Evolutionary conservation across 2,888 invertebrate genomes (phyloP).

Genomic region (Aromia moschata): DNA sequence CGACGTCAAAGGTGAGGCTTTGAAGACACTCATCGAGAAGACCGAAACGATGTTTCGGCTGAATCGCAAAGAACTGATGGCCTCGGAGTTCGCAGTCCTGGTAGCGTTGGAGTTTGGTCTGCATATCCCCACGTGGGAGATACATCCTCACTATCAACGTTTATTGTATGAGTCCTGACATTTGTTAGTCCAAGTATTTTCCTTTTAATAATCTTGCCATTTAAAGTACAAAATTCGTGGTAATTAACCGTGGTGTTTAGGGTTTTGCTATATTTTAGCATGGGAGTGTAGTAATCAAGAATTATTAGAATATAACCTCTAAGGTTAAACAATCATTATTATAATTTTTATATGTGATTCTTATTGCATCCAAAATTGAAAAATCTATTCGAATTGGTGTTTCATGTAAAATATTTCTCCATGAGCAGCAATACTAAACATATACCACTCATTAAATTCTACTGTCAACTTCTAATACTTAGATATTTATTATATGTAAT

Average conservation of each 20-base stretch:
- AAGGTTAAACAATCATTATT: too few species aligned
- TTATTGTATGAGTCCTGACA: slow-evolving; percentile 89
- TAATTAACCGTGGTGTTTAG: not conserved
- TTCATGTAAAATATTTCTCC: too few species aligned
- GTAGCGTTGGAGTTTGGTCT: slow-evolving; percentile 95
- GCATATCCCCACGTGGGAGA: slow-evolving; percentile 90
- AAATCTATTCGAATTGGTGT: too few species aligned
- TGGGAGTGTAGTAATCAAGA: not conserved
- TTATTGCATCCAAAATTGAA: too few species aligned
- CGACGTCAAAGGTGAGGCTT: slow-evolving; percentile 90
- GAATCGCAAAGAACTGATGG: slow-evolving; percentile 88
- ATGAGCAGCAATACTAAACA: too few species aligned
- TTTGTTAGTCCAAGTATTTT: slow-evolving; percentile 24
- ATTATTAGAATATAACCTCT: too few species aligned
- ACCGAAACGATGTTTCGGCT: slow-evolving; percentile 90
- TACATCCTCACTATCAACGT: slow-evolving; percentile 95
- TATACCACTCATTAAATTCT: too few species aligned
- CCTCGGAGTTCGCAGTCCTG: slow-evolving; percentile 93
- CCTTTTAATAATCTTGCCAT: slow-evolving; percentile 28
- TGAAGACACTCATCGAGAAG: slow-evolving; percentile 91
- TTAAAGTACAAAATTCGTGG: slow-evolving; percentile 23
- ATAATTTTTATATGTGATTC: too few species aligned
- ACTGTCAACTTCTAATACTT: too few species aligned
- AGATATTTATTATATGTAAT: too few species aligned
- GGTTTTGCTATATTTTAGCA: not conserved